Base-by-base conservation (phyloP, 1,140 invertebrate genomes). In the Leptonema lineaticorne region DNA sequence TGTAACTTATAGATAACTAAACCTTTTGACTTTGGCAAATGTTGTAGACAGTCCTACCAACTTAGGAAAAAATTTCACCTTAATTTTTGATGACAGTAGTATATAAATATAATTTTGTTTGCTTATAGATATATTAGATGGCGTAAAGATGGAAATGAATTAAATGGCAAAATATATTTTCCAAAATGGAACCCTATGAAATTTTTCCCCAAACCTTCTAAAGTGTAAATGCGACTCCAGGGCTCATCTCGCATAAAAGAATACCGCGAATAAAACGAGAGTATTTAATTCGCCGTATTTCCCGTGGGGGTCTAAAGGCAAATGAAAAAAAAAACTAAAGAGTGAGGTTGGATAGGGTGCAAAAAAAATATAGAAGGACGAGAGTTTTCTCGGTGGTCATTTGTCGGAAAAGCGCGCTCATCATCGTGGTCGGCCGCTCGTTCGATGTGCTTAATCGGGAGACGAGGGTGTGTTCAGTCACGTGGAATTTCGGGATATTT, bases 381-480 rank as follows among this genome's bases (percentile, higher is more conserved):
- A 48, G 20, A 24, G 27, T 53, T 26, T 20, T 53, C 50, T 53
- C n/a, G 46, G 46, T 41, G 9, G 11, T 14, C 9, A 11, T 41
- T 14, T 11, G 37, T 41, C 16, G 16, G 37, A 16, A 41, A 41
- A 41, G 16, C 37, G 16, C 16, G 11, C 37, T 11, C 11, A 33
- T n/a, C 16, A 24, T 26, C 9, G 50, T 24, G 50, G 50, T 53
- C 50, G 27, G 18, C 24, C 22, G 11, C 22, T 26, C 20, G 22
- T 53, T 53, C 5, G 18, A n/a, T 53, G 24, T 53, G 22, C 27
- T 53, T 53, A 53, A 53, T 53, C 50, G 50, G 11, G 50, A 3
- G 8, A n/a, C 50, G 5, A 24, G 50, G 50, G 8, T 16, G 37
- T 41, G 20, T 45, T 45, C 50, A 24, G 50, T 41, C 37, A 16